Base-by-base conservation (phyloP, 2,797 vertebrate species). In the Cheirogaleus major region DNA sequence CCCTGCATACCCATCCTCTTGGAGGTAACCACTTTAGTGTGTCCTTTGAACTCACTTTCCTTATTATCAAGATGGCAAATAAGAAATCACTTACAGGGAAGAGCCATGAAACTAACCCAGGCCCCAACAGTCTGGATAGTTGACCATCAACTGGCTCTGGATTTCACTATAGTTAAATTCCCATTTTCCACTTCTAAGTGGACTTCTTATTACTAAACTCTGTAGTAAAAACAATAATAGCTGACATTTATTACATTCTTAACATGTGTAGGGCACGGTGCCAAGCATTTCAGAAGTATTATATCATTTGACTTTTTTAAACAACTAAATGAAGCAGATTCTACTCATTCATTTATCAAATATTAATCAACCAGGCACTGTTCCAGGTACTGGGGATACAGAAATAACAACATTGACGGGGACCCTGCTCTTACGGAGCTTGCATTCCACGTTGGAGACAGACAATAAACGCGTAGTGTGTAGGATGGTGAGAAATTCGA, bases 201-300 rank as follows among this genome's bases (percentile, higher is more conserved):
- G 72, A 83, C 52, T 92, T 87, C 63, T 82, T 83, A n/a, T 94
- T 92, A 83, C 59, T 90, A 69, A 90, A 89, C 57, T 57, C 79
- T 48, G 12, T 55, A 57, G 41, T 89, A 70, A 82, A 76, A 93
- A 88, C 76, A 91, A 86, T 61, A 89, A 63, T 43, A 23, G 52
- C 69, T 76, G 70, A 69, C 57, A 55, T 87, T 85, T 79, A 83
- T 86, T 79, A 52, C 22, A 14, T 70, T 89, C 52, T 55, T 70
- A 70, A 85, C 81, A 41, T 30, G 2, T 59, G 18, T 59, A 92
- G 72, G 89, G 81, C 41, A 61, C 23, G 1, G 17, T 35, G 70
- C 48, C 86, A 84, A 94, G 50, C 52, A 57, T 89, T 95, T 95
- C 79, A 59, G 14, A 85, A 88, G 57, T 50, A 52, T 59, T 45